phyloP scores from a whole-genome alignment of 2,888 invertebrate species.

The Scrobipalpa atriplicella region DNA sequence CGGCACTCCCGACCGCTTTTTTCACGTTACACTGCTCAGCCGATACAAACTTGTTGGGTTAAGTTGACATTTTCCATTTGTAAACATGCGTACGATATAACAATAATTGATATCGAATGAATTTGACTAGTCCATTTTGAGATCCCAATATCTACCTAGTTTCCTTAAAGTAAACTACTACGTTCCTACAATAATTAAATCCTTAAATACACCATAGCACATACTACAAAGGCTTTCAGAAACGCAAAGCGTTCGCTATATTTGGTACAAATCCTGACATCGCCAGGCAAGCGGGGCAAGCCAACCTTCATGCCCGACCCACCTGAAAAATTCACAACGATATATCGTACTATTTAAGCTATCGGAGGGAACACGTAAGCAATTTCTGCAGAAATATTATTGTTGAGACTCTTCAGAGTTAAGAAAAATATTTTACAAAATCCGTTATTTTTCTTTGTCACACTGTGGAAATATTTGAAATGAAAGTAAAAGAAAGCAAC shows the following conservation, averaged over 20 bases:
- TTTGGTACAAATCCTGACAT: background rate
- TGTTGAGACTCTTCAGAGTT: background rate
- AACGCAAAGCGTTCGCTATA: background rate
- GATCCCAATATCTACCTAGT: too few species aligned
- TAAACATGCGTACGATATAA: background rate
- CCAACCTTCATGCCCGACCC: background rate
- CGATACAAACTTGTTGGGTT: background rate
- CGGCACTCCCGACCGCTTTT: background rate
- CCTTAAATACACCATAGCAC: background rate
- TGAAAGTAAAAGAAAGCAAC: too few species aligned
- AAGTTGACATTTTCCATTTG: background rate
- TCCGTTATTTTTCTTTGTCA: too few species aligned
- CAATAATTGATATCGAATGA: too few species aligned
- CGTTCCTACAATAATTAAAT: background rate
- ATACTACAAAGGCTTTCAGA: background rate
- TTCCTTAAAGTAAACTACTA: background rate
- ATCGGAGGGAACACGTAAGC: background rate
- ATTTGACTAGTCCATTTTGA: too few species aligned
- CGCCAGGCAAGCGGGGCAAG: background rate
- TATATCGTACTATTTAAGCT: conserved; percentile 15
- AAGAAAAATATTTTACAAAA: background rate
- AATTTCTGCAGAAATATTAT: background rate
- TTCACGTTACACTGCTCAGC: conserved; percentile 7
- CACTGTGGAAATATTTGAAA: too few species aligned
- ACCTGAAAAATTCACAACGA: background rate